Percentiles rank a stretch among this genome's conserved stretches.
These are phyloP conservation scores for Agapornis roseicollis DNA, from an alignment of 2,113 vertebrate genomes.

Conservation along the genomic window DNA sequence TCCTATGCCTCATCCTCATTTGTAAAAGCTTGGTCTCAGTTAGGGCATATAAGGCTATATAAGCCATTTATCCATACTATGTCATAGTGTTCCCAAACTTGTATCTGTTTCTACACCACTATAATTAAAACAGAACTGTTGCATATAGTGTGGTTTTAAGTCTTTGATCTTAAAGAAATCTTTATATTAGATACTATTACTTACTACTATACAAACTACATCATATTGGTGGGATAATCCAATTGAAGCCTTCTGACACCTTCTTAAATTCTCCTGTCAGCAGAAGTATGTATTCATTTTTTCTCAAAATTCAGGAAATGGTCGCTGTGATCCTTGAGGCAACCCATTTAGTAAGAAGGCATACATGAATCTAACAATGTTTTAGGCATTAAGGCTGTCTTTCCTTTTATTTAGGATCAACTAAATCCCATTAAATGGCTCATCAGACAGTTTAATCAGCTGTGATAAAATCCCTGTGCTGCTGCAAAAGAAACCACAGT, in stretches of 20 bases:
- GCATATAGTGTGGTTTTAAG: not conserved
- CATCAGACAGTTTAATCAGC: not conserved
- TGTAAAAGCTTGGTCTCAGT: not conserved
- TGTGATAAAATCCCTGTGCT: not conserved
- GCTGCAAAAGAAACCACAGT: not conserved
- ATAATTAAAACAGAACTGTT: not conserved
- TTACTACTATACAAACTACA: not conserved
- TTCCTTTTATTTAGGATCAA: constrained; percentile 4
- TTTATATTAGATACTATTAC: not conserved
- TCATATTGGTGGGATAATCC: not conserved
- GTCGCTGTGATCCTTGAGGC: not conserved
- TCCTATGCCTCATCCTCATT: not conserved
- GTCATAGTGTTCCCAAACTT: not conserved
- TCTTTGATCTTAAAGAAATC: not conserved
- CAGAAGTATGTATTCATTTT: not conserved
- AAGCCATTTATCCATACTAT: not conserved
- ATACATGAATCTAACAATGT: not conserved
- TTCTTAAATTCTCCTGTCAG: not conserved
- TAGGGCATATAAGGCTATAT: not conserved
- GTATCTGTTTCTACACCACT: not conserved
- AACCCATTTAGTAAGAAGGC: not conserved
- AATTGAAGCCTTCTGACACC: not conserved
- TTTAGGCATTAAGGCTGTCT: not conserved
- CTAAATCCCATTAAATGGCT: not conserved
- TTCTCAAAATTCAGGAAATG: not conserved